A percentile compares a stretch with the other conserved stretches of the same genome.
These are phyloP conservation scores for Drosophila pseudoobscura DNA, from an alignment of 1,140 invertebrate genomes.

Conservation along the genomic window DNA sequence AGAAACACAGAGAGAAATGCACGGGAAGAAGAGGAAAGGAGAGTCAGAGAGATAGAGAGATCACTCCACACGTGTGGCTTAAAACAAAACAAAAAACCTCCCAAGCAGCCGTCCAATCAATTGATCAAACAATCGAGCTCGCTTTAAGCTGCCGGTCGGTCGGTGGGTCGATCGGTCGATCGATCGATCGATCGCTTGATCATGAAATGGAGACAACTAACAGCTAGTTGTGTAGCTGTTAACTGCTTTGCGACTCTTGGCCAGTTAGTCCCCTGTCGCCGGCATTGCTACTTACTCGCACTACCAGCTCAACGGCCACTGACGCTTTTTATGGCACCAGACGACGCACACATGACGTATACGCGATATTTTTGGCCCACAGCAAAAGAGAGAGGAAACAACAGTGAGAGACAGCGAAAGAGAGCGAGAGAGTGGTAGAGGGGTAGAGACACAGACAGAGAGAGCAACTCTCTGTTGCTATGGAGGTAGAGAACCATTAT, in stretches of 20 bases:
- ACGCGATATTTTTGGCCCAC: constrained; percentile 44
- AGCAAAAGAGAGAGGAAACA: neutral
- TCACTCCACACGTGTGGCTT: too few species aligned
- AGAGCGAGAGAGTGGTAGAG: neutral
- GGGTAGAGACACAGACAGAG: neutral
- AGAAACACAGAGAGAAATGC: too few species aligned
- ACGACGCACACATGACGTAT: constrained; percentile 44
- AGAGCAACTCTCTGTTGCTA: constrained; percentile 43
- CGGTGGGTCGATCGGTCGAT: neutral
- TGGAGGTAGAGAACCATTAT: constrained; percentile 12
- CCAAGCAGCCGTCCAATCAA: constrained; percentile 9
- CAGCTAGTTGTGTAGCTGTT: neutral
- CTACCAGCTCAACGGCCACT: constrained; percentile 1
- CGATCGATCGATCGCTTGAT: constrained; percentile 8
- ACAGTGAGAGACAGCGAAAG: neutral
- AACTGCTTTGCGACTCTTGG: constrained; percentile 6
- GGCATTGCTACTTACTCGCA: constrained; percentile 25
- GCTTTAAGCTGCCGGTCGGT: neutral
- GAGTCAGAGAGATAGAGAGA: neutral
- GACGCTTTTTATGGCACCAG: constrained; percentile 24
- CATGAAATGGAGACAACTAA: constrained; percentile 14
- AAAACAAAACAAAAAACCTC: neutral
- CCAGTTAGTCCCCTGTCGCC: constrained; percentile 30
- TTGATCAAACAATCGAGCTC: constrained; percentile 30
- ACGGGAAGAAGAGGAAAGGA: neutral